phyloP scores from a whole-genome alignment of 2,113 vertebrate genomes.

The Istiophorus platypterus region DNA sequence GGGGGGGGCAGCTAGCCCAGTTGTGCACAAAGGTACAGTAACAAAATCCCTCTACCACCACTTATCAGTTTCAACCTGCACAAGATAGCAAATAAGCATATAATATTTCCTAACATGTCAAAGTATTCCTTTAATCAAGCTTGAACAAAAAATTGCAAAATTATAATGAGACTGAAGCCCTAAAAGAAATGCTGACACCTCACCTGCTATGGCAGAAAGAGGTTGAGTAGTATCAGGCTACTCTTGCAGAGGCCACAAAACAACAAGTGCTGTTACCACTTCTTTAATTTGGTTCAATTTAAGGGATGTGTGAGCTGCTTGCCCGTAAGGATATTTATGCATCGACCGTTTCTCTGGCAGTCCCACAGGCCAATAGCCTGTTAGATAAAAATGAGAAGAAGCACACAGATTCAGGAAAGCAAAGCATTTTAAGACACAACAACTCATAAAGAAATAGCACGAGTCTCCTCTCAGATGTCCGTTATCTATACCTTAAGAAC shows the following conservation, averaged over 20 bases:
- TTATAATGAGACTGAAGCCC: not conserved
- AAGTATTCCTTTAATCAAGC: not conserved
- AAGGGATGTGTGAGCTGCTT: not conserved
- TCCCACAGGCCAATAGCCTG: not conserved
- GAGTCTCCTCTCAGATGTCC: not conserved
- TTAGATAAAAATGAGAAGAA: not conserved
- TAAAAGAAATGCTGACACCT: not conserved
- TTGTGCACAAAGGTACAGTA: not conserved
- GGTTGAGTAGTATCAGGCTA: not conserved
- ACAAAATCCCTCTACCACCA: not conserved
- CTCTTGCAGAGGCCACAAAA: not conserved
- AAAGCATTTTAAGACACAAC: not conserved
- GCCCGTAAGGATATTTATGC: conserved; percentile 5
- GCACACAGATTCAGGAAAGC: not conserved
- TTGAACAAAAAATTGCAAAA: not conserved
- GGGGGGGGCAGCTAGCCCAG: not conserved
- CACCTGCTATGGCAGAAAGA: not conserved
- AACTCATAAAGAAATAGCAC: not conserved
- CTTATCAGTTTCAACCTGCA: not conserved
- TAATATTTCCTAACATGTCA: not conserved
- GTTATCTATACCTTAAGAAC: not conserved
- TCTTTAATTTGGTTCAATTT: conserved; percentile 14
- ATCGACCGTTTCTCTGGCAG: not conserved
- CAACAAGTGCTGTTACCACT: not conserved
- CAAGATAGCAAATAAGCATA: not conserved